Conservation (phyloP, 2,797 vertebrate genomes). For the Mus spretus region DNA sequence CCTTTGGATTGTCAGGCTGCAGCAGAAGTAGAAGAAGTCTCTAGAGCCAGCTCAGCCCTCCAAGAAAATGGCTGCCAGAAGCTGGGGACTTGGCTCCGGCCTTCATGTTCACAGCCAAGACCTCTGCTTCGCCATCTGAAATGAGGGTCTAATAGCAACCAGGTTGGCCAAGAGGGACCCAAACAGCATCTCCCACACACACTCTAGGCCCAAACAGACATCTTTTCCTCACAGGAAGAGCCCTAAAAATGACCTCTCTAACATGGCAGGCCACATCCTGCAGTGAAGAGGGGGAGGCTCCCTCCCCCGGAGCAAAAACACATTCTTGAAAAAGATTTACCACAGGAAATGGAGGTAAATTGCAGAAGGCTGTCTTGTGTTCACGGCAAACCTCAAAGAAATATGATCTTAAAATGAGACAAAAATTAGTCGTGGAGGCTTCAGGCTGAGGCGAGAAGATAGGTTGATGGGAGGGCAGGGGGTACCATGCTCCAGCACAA, state of each 20-base stretch:
- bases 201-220: background rate
- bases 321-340: slow-evolving; percentile 23
- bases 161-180: slow-evolving; percentile 1
- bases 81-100: background rate
- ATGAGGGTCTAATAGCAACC: slow-evolving; percentile 14
- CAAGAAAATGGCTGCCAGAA: slow-evolving; percentile 54
- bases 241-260: background rate
- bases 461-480: background rate
- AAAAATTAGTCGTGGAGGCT: rapidly evolving
- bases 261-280: background rate
- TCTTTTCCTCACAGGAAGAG: background rate
- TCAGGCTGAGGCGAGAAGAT: background rate
- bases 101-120: slow-evolving; percentile 37
- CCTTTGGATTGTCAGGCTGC: slow-evolving; percentile 16
- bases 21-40: slow-evolving; percentile 27
- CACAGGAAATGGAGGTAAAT: background rate
- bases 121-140: background rate
- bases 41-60: slow-evolving; percentile 18
- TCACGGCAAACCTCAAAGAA: background rate
- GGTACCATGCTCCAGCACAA: background rate
- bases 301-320: background rate
- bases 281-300: background rate
- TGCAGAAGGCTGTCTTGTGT: background rate
- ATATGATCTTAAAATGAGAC: background rate
- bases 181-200: background rate